These are phyloP conservation scores for Eumacrocentrus americanus DNA, from an alignment of 2,888 invertebrate species.

Conservation along the genomic window DNA sequence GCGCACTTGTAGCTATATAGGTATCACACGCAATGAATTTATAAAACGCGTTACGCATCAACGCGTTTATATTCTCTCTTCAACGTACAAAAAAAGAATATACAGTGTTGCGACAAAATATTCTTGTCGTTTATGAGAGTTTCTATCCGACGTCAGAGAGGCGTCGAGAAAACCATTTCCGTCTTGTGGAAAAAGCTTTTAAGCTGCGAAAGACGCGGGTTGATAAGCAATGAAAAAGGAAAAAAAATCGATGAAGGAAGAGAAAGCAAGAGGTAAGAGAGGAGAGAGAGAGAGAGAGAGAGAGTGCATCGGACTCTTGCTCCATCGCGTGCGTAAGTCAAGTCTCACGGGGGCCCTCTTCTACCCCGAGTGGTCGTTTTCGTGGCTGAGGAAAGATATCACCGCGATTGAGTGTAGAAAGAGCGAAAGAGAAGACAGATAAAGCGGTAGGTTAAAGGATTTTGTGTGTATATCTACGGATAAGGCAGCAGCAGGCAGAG, in stretches of 20 bases:
- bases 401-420: background rate
- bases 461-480: constrained; percentile 1
- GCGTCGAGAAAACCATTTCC: constrained; percentile 20
- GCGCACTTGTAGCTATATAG: background rate
- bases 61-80: no score
- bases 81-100: background rate
- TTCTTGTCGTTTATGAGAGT: constrained; percentile 9
- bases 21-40: constrained; percentile 17
- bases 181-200: constrained; percentile 19
- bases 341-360: constrained; percentile 7
- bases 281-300: background rate
- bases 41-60: constrained; percentile 15
- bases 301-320: constrained; percentile 1
- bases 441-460: constrained; percentile 2
- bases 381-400: constrained; percentile 6
- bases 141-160: background rate
- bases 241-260: constrained; percentile 1
- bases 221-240: background rate
- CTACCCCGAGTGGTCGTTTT: constrained; percentile 18
- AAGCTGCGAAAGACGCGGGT: constrained; percentile 11
- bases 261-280: background rate
- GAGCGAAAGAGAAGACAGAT: background rate
- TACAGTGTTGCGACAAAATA: background rate
- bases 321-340: constrained; percentile 6
- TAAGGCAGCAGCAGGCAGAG: background rate